Evolutionary conservation across 1,140 invertebrate species (phyloP), one percentile per base, ranked within the genome.

Genomic region (Drosophila guanche): DNA sequence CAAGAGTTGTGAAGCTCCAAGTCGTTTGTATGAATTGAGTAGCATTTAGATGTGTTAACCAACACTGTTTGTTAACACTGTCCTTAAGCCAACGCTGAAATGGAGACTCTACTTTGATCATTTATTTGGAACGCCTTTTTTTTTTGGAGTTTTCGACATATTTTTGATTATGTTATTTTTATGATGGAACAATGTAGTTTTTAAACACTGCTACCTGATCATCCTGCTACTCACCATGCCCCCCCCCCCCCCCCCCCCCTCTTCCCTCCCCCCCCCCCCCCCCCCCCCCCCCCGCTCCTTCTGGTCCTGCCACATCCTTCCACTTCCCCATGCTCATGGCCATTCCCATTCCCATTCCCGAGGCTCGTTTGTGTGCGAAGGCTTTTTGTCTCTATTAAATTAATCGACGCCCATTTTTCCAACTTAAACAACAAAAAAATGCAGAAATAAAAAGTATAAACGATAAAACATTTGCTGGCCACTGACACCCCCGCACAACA

Each of bases 301-400:
- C 16, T 42, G 42, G 22, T 12, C 25, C 5, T 23, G 29, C 33
- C 3, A 6, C n/a, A 2, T n/a, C n/a, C 56, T 16, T 25, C 10
- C 20, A 25, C 50, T 23, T 50, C 43, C 55, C 22, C 52, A 23
- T 10, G 16, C 16, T 20, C 16, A 20, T 20, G 16, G 16, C n/a
- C 27, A 25, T 14, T 16, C 12, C 23, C 20, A 50, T 23, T 52
- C 37, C n/a, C 20, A 22, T 29, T 63, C 27, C 33, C 14, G 63
- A 56, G 62, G 56, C 60, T 58, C 68, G 60, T 86, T 72, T 85
- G 68, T 74, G 52, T 80, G 65, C 73, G 58, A 86, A 85, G 81
- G 75, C 78, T 89, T 90, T 90, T 90, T 88, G 89, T 90, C 89
- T 89, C 89, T 90, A 89, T 79, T 83, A 90, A 90, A 90, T 90